These are phyloP conservation scores for Coronaproctus castanopsis DNA, from an alignment of 2,888 invertebrate species.

Conservation along the genomic window DNA sequence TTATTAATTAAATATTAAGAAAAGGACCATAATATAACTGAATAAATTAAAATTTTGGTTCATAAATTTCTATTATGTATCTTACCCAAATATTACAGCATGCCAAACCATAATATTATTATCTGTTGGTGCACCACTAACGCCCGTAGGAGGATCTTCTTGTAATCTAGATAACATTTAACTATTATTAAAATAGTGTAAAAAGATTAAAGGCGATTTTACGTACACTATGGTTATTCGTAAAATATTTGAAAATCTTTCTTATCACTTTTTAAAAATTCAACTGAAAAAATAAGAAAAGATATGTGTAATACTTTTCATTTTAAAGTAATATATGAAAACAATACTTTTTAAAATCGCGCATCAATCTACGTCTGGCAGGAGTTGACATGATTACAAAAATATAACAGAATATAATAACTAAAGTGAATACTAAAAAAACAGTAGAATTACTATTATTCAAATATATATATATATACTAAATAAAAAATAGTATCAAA, in stretches of 20 bases:
- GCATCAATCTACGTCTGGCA: slow-evolving; percentile 93
- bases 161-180: slow-evolving; percentile 48
- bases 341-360: slow-evolving; percentile 61
- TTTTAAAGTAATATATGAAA: too few relatives aligned
- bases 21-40: too few relatives aligned
- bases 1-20: too few relatives aligned
- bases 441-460: background rate
- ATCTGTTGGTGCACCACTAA: slow-evolving; percentile 97
- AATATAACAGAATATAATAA: too few relatives aligned
- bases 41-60: too few relatives aligned
- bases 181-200: background rate
- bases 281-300: background rate
- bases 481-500: too few relatives aligned
- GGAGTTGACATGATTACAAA: slow-evolving; percentile 82
- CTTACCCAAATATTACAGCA: slow-evolving; percentile 90
- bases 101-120: slow-evolving; percentile 99
- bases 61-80: too few relatives aligned
- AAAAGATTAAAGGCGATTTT: too few relatives aligned
- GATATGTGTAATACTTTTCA: background rate
- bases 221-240: background rate
- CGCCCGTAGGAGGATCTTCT: slow-evolving; percentile 99
- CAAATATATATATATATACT: too few relatives aligned
- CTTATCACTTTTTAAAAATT: background rate
- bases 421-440: background rate
- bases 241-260: background rate